A percentile compares a stretch with the other conserved stretches of the same genome.
Conservation (phyloP, 2,888 invertebrate genomes). For the Tupiocoris notatus region DNA sequence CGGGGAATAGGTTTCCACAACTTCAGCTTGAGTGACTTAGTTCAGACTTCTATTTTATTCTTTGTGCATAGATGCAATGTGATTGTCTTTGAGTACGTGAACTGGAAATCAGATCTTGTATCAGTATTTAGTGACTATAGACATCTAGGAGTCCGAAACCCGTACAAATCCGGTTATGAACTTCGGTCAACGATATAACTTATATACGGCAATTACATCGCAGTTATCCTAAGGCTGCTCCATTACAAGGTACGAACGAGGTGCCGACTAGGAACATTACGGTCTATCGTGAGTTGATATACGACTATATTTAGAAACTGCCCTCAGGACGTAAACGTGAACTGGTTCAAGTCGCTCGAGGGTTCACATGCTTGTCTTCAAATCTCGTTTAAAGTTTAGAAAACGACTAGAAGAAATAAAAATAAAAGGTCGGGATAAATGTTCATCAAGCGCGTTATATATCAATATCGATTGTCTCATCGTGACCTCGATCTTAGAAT, state of each 20-base stretch:
- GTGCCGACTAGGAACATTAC: slow-evolving; percentile 19
- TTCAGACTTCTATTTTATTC: too few species aligned
- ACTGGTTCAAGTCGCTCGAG: background rate
- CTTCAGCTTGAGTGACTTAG: too few species aligned
- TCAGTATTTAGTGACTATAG: too few species aligned
- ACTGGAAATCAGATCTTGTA: too few species aligned
- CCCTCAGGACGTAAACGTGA: background rate
- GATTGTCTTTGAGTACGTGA: too few species aligned
- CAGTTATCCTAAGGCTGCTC: background rate
- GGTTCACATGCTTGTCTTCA: background rate
- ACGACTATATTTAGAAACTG: background rate
- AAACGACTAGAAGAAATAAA: too few species aligned
- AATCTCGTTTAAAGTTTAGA: background rate
- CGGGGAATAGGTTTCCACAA: too few species aligned
- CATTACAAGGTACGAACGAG: slow-evolving; percentile 27
- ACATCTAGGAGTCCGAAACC: too few species aligned
- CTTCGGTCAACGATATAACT: too few species aligned
- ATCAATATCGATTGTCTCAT: background rate
- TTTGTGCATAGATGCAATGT: too few species aligned
- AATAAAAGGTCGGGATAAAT: background rate
- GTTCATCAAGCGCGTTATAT: background rate
- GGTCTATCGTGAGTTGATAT: background rate
- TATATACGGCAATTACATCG: background rate
- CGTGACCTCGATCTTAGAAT: background rate
- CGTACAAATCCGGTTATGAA: too few species aligned